Conservation (phyloP, 2,113 vertebrate species). For the Gallinago jamesoni region DNA sequence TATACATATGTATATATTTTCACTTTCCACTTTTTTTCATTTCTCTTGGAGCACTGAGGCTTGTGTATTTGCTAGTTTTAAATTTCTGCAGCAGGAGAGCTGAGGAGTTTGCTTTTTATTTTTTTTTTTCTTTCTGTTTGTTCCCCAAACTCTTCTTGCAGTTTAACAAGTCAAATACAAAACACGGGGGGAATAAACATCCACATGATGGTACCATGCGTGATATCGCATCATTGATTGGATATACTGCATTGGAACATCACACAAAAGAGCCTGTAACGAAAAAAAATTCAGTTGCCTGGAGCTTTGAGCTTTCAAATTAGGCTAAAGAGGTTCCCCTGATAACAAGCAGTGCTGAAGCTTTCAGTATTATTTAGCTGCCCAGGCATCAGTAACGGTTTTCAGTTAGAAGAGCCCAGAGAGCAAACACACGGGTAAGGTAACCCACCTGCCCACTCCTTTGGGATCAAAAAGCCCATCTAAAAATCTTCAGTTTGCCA, state of each 20-base stretch:
- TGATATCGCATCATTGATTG: constrained; percentile 70
- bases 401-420: neutral
- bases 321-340: constrained; percentile 77
- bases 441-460: constrained; percentile 29
- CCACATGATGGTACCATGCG: constrained; percentile 21
- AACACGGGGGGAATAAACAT: constrained; percentile 62
- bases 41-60: constrained; percentile 47
- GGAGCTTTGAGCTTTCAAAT: constrained; percentile 79
- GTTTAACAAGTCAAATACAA: constrained; percentile 82
- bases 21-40: constrained; percentile 43
- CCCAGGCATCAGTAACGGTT: constrained; percentile 18
- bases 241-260: constrained; percentile 67
- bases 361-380: constrained; percentile 70
- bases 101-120: constrained; percentile 40
- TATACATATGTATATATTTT: constrained; percentile 60
- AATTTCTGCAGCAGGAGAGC: constrained; percentile 61
- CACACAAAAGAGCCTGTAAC: constrained; percentile 51
- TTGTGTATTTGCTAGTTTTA: constrained; percentile 63
- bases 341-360: constrained; percentile 70
- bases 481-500: constrained; percentile 44
- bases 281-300: constrained; percentile 64
- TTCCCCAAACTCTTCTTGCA: constrained; percentile 68
- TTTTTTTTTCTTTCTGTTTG: neutral
- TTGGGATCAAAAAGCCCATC: constrained; percentile 60
- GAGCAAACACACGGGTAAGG: neutral